Percentiles rank a stretch among this genome's conserved stretches.
Evolutionary conservation across 2,888 invertebrate genomes (phyloP).

Genomic region (Cosmia pyralina): DNA sequence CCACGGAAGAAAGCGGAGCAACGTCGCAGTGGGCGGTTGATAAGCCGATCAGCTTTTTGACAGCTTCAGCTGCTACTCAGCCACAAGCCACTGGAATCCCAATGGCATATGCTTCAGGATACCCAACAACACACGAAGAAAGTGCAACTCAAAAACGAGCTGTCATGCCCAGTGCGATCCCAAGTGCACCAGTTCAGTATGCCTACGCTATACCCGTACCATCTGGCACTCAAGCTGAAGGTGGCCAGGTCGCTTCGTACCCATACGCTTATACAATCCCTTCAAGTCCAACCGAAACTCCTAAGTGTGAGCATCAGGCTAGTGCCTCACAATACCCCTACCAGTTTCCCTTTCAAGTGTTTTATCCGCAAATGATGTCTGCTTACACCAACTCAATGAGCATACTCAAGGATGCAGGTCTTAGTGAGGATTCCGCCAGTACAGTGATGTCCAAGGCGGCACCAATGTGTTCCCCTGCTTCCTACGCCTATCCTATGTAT

Average conservation of each 20-base stretch:
- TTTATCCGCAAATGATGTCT: slow-evolving; percentile 84
- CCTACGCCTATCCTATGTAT: slow-evolving; percentile 82
- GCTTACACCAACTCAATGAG: slow-evolving; percentile 80
- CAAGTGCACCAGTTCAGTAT: slow-evolving; percentile 77
- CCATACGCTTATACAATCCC: slow-evolving; percentile 74
- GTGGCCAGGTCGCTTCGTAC: slow-evolving; percentile 68
- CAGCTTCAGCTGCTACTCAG: slow-evolving; percentile 69
- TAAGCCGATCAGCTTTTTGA: slow-evolving; percentile 81
- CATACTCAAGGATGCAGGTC: slow-evolving; percentile 76
- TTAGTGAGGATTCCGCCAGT: slow-evolving; percentile 73
- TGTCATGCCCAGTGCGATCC: slow-evolving; percentile 71
- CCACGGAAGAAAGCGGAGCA: slow-evolving; percentile 83
- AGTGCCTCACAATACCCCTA: slow-evolving; percentile 72
- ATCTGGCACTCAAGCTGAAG: slow-evolving; percentile 65
- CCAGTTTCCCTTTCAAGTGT: slow-evolving; percentile 75
- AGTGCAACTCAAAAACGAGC: slow-evolving; percentile 77
- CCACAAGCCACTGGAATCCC: slow-evolving; percentile 66
- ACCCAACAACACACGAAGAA: slow-evolving; percentile 70
- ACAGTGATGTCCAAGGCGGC: slow-evolving; percentile 70
- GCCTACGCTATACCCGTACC: slow-evolving; percentile 76
- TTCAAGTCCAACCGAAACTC: slow-evolving; percentile 66
- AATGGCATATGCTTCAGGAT: slow-evolving; percentile 68
- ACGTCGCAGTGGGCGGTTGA: slow-evolving; percentile 85
- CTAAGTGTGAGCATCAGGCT: slow-evolving; percentile 67
- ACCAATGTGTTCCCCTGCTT: slow-evolving; percentile 77